phyloP scores from a whole-genome alignment of 2,797 vertebrate species.

The Dipus sagitta region DNA sequence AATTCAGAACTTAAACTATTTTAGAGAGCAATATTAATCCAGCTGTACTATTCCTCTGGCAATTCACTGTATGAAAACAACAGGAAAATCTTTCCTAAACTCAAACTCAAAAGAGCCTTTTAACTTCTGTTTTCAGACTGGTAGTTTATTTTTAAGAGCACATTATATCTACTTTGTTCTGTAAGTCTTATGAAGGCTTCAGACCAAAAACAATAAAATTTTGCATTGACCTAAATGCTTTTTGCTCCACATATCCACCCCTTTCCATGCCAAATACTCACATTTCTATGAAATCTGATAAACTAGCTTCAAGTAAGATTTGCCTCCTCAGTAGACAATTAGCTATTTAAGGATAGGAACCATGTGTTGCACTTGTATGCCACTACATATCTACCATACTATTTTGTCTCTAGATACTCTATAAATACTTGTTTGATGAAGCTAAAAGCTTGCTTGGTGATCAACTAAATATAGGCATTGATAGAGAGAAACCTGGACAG shows the following conservation, averaged over 20 bases:
- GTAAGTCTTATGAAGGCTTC: constrained; percentile 41
- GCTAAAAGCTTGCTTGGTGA: constrained; percentile 31
- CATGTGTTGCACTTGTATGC: not conserved
- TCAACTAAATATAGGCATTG: constrained; percentile 52
- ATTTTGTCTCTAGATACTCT: not conserved
- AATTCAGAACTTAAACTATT: constrained; percentile 54
- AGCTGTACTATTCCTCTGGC: constrained; percentile 44
- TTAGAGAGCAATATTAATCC: constrained; percentile 48
- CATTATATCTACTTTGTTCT: constrained; percentile 51
- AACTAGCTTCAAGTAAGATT: constrained; percentile 5
- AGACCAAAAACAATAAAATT: constrained; percentile 64
- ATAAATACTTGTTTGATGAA: constrained; percentile 49
- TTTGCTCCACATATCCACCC: constrained; percentile 14
- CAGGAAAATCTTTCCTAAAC: constrained; percentile 64
- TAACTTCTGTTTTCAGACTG: constrained; percentile 57
- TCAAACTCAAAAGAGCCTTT: constrained; percentile 46
- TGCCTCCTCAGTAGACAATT: not conserved
- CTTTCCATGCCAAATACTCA: constrained; percentile 39
- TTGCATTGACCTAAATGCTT: constrained; percentile 48
- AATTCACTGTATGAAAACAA: constrained; percentile 56
- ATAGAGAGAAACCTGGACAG: not conserved
- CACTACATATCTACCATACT: constrained; percentile 6
- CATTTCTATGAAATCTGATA: constrained; percentile 37
- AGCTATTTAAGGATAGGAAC: not conserved
- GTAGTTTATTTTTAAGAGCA: constrained; percentile 67